Percentiles rank a stretch among this genome's conserved stretches.
Conservation (phyloP, 2,888 invertebrate species). For the Morpho achilles region DNA sequence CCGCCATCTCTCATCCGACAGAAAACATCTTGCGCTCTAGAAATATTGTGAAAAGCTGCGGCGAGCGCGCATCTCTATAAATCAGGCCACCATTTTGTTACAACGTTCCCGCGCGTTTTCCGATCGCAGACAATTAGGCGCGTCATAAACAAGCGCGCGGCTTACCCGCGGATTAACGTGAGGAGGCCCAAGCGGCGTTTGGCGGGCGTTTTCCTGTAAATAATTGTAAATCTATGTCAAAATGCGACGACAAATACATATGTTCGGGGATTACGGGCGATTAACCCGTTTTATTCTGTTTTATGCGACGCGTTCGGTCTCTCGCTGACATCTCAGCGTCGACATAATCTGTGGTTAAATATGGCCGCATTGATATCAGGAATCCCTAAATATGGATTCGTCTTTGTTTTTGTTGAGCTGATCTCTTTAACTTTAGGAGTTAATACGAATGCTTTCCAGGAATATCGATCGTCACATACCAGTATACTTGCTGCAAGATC, state of each 20-base stretch:
- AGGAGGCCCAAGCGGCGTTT: slow-evolving; percentile 63
- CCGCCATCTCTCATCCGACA: slow-evolving; percentile 62
- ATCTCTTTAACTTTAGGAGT: slow-evolving; percentile 38
- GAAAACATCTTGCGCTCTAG: slow-evolving; percentile 70
- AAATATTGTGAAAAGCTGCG: slow-evolving; percentile 68
- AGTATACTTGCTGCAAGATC: too few relatives aligned
- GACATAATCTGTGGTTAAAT: slow-evolving; percentile 66
- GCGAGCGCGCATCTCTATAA: slow-evolving; percentile 48
- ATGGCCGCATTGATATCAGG: slow-evolving; percentile 53
- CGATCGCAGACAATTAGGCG: slow-evolving; percentile 66
- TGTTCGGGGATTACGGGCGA: slow-evolving; percentile 70
- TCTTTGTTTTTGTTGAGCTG: slow-evolving; percentile 33
- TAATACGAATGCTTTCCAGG: slow-evolving; percentile 17
- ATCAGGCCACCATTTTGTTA: slow-evolving; percentile 65
- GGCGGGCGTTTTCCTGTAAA: slow-evolving; percentile 62
- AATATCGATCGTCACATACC: slow-evolving; percentile 13
- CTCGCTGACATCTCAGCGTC: slow-evolving; percentile 63
- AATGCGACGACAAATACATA: slow-evolving; percentile 75
- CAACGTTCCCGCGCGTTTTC: slow-evolving; percentile 57
- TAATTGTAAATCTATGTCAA: slow-evolving; percentile 80
- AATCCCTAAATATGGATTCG: slow-evolving; percentile 56
- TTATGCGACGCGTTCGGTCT: slow-evolving; percentile 57
- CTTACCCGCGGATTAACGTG: slow-evolving; percentile 69
- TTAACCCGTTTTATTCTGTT: slow-evolving; percentile 72
- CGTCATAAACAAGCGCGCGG: slow-evolving; percentile 66